phyloP scores from a whole-genome alignment of 2,113 vertebrate genomes.

The Sorex araneus region DNA sequence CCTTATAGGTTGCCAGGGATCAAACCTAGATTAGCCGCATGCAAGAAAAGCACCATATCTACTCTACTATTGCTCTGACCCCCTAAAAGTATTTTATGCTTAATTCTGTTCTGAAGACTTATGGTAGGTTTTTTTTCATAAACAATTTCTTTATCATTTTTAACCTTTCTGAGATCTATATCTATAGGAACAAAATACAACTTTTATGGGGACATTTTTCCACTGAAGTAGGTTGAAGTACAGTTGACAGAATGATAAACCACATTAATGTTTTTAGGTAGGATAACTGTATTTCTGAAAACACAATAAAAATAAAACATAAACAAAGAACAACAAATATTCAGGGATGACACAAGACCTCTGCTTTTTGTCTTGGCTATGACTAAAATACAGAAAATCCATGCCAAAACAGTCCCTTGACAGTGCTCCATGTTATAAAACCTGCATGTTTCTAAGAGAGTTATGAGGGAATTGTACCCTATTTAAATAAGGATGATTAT shows the following conservation, averaged over 20 bases:
- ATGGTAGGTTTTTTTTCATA: not conserved
- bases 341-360: not conserved
- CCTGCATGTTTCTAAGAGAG: not conserved
- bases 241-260: not conserved
- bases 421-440: not conserved
- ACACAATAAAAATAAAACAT: not conserved
- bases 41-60: too few species aligned
- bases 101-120: slow-evolving; percentile 17
- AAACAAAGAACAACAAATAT: not conserved
- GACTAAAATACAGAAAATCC: not conserved
- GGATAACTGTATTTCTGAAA: slow-evolving; percentile 2
- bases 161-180: not conserved
- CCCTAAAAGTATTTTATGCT: not conserved
- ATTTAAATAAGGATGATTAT: not conserved
- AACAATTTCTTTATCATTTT: not conserved
- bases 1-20: too few species aligned
- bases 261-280: slow-evolving; percentile 48
- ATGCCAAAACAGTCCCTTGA: not conserved
- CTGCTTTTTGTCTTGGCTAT: not conserved
- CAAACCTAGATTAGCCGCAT: too few species aligned
- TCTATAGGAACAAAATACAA: slow-evolving; percentile 20
- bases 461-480: not conserved
- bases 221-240: not conserved
- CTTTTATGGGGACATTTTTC: slow-evolving; percentile 13
- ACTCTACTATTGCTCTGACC: too few species aligned